Conservation (phyloP, 2,113 vertebrate species). For the Syrmaticus mikado region DNA sequence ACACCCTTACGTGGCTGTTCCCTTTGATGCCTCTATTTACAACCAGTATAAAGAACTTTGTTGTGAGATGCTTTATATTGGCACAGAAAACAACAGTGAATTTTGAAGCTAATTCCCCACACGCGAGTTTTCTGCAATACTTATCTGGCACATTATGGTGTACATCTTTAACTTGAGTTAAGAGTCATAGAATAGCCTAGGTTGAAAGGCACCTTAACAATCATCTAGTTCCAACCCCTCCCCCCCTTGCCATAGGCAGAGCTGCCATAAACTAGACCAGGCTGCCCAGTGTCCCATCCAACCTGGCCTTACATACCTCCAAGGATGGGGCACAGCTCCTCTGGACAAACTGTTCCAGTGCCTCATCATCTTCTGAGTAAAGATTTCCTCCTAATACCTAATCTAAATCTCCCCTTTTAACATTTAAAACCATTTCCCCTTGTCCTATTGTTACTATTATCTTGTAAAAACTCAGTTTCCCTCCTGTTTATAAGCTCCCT, state of each 20-base stretch:
- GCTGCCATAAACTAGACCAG: background rate
- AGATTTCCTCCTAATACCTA: too few relatives aligned
- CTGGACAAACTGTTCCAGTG: too few relatives aligned
- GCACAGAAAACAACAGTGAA: background rate
- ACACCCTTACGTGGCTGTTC: background rate
- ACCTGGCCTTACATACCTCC: too few relatives aligned
- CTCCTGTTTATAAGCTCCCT: too few relatives aligned
- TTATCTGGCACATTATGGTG: background rate
- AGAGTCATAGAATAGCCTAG: background rate
- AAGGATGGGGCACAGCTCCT: background rate
- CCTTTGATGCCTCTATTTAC: background rate
- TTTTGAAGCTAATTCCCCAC: background rate
- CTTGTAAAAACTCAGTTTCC: too few relatives aligned
- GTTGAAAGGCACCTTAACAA: background rate
- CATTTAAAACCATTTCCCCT: too few relatives aligned
- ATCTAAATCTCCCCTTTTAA: too few relatives aligned
- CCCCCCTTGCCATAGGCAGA: background rate
- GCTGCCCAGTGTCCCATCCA: background rate
- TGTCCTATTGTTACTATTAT: too few relatives aligned
- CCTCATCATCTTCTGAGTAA: too few relatives aligned
- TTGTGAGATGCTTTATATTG: background rate
- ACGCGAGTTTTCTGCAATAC: background rate
- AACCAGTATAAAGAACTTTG: background rate
- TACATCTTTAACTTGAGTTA: background rate
- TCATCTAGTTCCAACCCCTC: background rate